Evolutionary conservation across 1,140 invertebrate species (phyloP), one percentile per base, ranked within the genome.

Genomic region (Sarcophaga bullata): DNA sequence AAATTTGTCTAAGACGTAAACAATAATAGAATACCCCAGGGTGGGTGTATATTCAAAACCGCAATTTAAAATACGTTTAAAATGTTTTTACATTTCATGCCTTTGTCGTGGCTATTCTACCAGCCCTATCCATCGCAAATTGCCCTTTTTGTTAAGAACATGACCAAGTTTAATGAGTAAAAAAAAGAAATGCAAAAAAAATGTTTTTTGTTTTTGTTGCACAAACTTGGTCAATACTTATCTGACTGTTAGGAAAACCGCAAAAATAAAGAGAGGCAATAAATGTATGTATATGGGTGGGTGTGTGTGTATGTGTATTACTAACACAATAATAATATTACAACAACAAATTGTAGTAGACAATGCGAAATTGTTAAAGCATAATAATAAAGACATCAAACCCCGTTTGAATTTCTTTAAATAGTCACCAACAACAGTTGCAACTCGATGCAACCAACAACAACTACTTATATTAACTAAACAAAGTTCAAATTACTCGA

Each of bases 381-480:
- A 68, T 6, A 62, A 68, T 72, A 48, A 82, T 15, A 72, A 68
- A 81, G 47, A 17, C 58, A n/a, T n/a, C 46, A 37, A 75, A 13
- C 19, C 19, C 15, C 8, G 62, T n/a, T 7, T 68, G 19, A 68
- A 68, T 68, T 68, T 68, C 17, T 68, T 68, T 68, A 68, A 68
- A 68, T 68, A 68, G 62, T 68, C 62, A 19, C 15, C 19, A 68
- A 68, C 62, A 68, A 19, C 62, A 19, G n/a, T 68, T 68, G 19
- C 62, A 68, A 17, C 62, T 68, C 19, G 19, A 17, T 68, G 19
- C 62, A 68, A 68, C 62, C 9, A 68, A 68, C 17, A 58, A 58
- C 13, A 58, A 15, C 19, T 19, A 68, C 13, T 62, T 62, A 62
- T 15, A 19, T 68, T 68, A 19, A 68, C 19, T 68, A 68, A 68